Conservation (phyloP, 1,140 invertebrate genomes). For the Pomacea maculata region DNA sequence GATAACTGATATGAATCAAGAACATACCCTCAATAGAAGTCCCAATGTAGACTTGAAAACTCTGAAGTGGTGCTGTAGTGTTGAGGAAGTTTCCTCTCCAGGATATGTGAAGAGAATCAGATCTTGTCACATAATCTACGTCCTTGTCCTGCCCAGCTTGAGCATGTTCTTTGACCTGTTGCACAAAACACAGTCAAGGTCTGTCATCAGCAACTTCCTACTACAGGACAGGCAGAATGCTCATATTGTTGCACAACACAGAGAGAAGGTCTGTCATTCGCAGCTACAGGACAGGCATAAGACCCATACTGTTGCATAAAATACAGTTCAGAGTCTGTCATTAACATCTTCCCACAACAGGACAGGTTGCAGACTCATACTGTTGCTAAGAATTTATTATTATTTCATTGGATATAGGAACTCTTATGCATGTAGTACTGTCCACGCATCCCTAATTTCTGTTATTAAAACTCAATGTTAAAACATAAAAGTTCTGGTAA, state of each 20-base stretch:
- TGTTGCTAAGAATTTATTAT: too few relatives aligned
- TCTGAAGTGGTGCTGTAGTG: background rate
- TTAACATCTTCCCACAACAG: too few relatives aligned
- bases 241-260: too few relatives aligned
- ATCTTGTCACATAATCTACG: constrained; percentile 25
- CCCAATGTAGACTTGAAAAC: background rate
- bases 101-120: constrained; percentile 4
- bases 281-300: too few relatives aligned
- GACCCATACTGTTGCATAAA: background rate
- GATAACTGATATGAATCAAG: too few relatives aligned
- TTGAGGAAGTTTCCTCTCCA: constrained; percentile 30
- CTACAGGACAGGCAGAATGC: too few relatives aligned
- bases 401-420: too few relatives aligned
- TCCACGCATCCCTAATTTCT: too few relatives aligned
- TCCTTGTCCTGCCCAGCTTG: constrained; percentile 6
- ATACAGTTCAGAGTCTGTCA: background rate
- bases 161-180: constrained; percentile 25
- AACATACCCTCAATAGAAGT: background rate
- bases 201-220: background rate
- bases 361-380: too few relatives aligned
- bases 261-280: background rate
- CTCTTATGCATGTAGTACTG: too few relatives aligned
- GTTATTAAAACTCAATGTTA: too few relatives aligned
- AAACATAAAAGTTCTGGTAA: too few relatives aligned
- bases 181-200: background rate